Evolutionary conservation across 2,113 vertebrate species (phyloP), one percentile per base, ranked within the genome.

Genomic region (Pitta sordida): DNA sequence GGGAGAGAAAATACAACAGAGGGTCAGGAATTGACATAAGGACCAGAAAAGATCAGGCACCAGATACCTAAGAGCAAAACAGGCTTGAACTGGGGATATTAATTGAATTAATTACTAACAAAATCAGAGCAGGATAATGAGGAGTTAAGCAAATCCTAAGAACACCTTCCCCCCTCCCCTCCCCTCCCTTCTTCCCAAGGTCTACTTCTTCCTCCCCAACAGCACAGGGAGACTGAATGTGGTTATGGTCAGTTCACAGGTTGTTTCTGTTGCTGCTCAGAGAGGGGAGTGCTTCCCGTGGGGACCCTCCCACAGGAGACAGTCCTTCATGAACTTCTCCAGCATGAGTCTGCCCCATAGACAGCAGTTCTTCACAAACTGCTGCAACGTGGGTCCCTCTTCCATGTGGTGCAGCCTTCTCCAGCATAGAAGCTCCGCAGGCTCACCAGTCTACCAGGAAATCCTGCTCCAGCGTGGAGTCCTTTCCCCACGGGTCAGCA

Each of bases 1-100:
- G 62, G 48, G 53, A 82, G n/a, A 82, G 53, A 53, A 82, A 83
- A 52, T 46, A 21, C 0, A 60, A 18, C 46, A 53, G 22, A 75
- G 26, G 39, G 39, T 60, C 24, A 15, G 41, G 62, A 41, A 24
- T 32, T 82, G 43, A 51, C 51, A 13, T 65, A 30, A 46, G 34
- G 53, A 41, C 39, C 0, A 1, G 29, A 30, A 41, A 13, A 34
- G 13, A 30, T 68, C 52, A 34, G 23, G 52, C 44, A 68, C 12
- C 2, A 39, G 52, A 68, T 60, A 34, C n/a, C n/a, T 53, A 21
- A 39, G 23, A 15, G 46, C 29, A 82, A 65, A 53, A 53, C 46
- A 48, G 53, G 21, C 29, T 39, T 0, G 0, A 34, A 46, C 13
- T 7, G 0, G 53, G 11, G 17, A 15, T 75, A 48, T 30, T 53